A percentile compares a stretch with the other conserved stretches of the same genome.
Conservation (phyloP, 2,888 invertebrate genomes). For the Plemyria rubiginata region DNA sequence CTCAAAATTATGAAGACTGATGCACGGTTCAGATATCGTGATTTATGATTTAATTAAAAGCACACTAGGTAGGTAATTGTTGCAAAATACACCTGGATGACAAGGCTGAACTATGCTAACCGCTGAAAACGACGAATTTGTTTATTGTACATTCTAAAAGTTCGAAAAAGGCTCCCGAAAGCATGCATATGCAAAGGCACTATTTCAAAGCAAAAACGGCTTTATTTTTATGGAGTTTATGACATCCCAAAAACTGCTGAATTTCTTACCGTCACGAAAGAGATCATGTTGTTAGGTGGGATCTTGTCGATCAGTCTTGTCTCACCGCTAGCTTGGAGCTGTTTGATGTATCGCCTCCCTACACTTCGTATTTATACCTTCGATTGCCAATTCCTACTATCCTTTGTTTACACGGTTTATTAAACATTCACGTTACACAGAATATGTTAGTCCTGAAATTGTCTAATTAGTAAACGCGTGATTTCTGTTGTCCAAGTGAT, state of each 20-base stretch:
- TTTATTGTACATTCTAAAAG: too few relatives aligned
- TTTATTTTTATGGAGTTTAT: too few relatives aligned
- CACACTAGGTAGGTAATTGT: too few relatives aligned
- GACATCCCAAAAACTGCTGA: not conserved
- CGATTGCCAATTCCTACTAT: slow-evolving; percentile 66
- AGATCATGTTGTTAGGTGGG: slow-evolving; percentile 61
- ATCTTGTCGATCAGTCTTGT: slow-evolving; percentile 33
- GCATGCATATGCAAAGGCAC: too few relatives aligned
- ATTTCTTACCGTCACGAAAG: slow-evolving; percentile 55
- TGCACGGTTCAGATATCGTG: too few relatives aligned
- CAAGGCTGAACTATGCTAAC: too few relatives aligned
- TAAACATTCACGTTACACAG: slow-evolving; percentile 65
- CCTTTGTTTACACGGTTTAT: slow-evolving; percentile 72
- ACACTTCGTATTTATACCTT: slow-evolving; percentile 64
- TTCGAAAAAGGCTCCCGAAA: too few relatives aligned
- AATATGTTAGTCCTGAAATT: slow-evolving; percentile 70
- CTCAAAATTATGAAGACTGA: too few relatives aligned
- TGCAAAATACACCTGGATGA: too few relatives aligned
- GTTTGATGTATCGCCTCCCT: slow-evolving; percentile 43
- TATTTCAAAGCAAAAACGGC: too few relatives aligned
- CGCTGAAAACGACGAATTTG: too few relatives aligned
- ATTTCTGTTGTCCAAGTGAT: slow-evolving; percentile 49
- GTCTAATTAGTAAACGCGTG: slow-evolving; percentile 54
- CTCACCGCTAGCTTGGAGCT: slow-evolving; percentile 25
- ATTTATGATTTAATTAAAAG: too few relatives aligned